Evolutionary conservation across 2,113 vertebrate species (phyloP), one percentile per base, ranked within the genome.

Genomic region (Mesocricetus auratus): DNA sequence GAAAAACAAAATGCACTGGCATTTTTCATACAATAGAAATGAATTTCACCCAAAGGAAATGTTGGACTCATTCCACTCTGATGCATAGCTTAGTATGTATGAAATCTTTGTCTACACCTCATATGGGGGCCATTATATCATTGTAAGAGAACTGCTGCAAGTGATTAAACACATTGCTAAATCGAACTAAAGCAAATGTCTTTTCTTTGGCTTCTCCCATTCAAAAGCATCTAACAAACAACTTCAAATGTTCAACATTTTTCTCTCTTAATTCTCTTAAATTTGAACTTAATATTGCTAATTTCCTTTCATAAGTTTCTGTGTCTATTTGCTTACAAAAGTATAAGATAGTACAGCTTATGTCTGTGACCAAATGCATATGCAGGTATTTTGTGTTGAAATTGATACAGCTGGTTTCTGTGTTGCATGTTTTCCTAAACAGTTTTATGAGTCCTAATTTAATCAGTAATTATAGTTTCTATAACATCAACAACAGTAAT

Each of bases 1-100:
- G 69, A 85, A 94, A 94, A 98, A 96, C 89, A 91, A 92, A 97
- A 95, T 88, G 22, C 69, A 77, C 87, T 19, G 5, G 45, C 16
- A 95, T 64, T 93, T 96, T 97, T 96, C 71, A 85, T 94, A 91
- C 74, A 95, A 78, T 29, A 97, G 39, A 94, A 96, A 95, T 92
- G 87, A 96, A 93, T 96, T 85, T 78, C 85, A 94, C 74, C 79
- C 86, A 90, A 81, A 95, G 87, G 94, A 96, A 96, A 90, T 94
- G 96, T 94, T 93, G 88, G 31, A 90, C 95, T 77, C 85, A 77
- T 93, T 97, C 79, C 39, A 95, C 74, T 78, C 71, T 13, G 36
- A 3, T 85, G 36, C 9, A 2, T 42, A 78, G 36, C n/a, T 82
- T 89, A 75, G 9, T 87, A 13, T 81, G 58, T 79, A 86, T 56